These are phyloP conservation scores for Sebastes fasciatus DNA, from an alignment of 2,113 vertebrate species.

Conservation along the genomic window DNA sequence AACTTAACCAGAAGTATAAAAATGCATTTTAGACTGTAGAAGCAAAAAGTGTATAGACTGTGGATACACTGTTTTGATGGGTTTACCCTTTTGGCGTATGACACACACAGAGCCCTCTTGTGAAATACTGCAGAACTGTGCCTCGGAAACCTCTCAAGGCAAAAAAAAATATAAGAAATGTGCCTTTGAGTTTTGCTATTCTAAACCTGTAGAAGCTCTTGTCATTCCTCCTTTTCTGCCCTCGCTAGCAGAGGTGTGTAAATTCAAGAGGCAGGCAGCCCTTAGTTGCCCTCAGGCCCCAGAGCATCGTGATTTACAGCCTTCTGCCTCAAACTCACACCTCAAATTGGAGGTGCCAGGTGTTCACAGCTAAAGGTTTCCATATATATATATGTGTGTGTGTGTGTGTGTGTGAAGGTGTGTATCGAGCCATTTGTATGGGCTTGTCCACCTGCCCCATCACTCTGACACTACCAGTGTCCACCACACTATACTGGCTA, in stretches of 20 bases:
- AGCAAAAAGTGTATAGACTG: background rate
- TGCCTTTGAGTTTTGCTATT: slow-evolving; percentile 26
- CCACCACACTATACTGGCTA: no score
- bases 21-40: background rate
- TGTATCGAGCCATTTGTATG: background rate
- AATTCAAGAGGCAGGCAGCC: slow-evolving; percentile 41
- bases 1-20: background rate
- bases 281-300: slow-evolving; percentile 36
- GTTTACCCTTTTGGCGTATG: background rate
- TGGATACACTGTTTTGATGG: background rate
- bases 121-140: slow-evolving; percentile 2
- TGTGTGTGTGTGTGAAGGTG: slow-evolving; percentile 6
- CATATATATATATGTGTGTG: background rate
- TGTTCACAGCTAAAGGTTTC: slow-evolving; percentile 45
- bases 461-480: background rate
- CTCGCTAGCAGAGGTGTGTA: slow-evolving; percentile 13
- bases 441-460: slow-evolving; percentile 17
- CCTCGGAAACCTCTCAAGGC: slow-evolving; percentile 11
- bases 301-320: slow-evolving; percentile 55
- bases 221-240: slow-evolving; percentile 25
- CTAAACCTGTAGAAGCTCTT: slow-evolving; percentile 9
- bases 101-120: background rate
- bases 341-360: slow-evolving; percentile 48
- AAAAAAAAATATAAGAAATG: slow-evolving; percentile 4
- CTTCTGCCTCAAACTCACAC: slow-evolving; percentile 33